Conservation (phyloP, 2,113 vertebrate species). For the rabbit (Oryctolagus cuniculus) region mOryCun1.1 NC_091447.1:13435001-13435500, state of each 20-base stretch:
- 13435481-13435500: too few relatives aligned
- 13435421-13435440: too few relatives aligned
- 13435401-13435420: too few relatives aligned
- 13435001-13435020: neutral
- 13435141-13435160: neutral
- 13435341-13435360: too few relatives aligned
- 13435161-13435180: neutral
- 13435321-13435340: neutral
- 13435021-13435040: neutral
- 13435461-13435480: too few relatives aligned
- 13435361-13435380: too few relatives aligned
- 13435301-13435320: neutral
- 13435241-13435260: neutral
- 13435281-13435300: neutral
- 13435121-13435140: neutral
- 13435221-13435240: neutral
- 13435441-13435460: too few relatives aligned
- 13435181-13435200: neutral
- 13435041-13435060: constrained; percentile 24
- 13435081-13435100: neutral
- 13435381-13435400: too few relatives aligned
- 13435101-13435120: neutral
- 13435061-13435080: constrained; percentile 56
- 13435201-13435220: neutral
- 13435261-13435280: neutral